A percentile compares a stretch with the other conserved stretches of the same genome.
phyloP scores from a whole-genome alignment of 35 echinoderm and acorn worm species.

The Apostichopus japonicus region DNA sequence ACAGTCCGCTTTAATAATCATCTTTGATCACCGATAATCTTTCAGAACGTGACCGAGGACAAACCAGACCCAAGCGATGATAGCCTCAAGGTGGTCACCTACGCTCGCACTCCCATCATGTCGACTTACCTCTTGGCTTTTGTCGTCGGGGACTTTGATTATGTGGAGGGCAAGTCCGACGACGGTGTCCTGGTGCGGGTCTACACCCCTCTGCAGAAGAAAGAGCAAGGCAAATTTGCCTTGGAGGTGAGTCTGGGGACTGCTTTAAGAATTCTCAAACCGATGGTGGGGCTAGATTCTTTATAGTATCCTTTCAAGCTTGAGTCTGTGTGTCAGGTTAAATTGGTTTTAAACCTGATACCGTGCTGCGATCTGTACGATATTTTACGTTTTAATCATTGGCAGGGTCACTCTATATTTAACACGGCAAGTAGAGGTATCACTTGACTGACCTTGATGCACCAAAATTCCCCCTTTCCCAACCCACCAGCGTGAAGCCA shows the following conservation, averaged over 20 bases:
- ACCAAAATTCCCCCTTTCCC: no score
- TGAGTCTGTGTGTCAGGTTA: no score
- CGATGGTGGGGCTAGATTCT: no score
- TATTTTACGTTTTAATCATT: no score
- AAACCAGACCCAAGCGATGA: conserved; percentile 64
- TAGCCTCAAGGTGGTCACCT: conserved; percentile 73
- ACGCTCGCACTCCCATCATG: conserved; percentile 93
- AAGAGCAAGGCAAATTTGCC: conserved; percentile 93
- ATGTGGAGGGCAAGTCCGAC: conserved; percentile 86
- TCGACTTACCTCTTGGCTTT: conserved; percentile 97
- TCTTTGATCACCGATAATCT: not conserved
- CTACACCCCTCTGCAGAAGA: conserved; percentile 86
- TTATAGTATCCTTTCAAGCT: not conserved
- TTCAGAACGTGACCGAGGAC: conserved; percentile 84
- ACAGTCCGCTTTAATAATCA: no score
- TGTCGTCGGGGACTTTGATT: conserved; percentile 98
- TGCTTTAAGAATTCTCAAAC: no score
- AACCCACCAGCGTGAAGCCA: no score
- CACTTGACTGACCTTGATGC: no score
- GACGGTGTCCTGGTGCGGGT: conserved; percentile 95
- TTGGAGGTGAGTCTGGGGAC: conserved; percentile 69
- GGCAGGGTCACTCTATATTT: no score
- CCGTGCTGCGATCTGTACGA: no score
- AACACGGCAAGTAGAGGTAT: no score
- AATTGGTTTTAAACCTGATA: no score